A percentile compares a stretch with the other conserved stretches of the same genome.
Conservation (phyloP, 2,888 invertebrate genomes). For the Tryphoninae sp. region DNA sequence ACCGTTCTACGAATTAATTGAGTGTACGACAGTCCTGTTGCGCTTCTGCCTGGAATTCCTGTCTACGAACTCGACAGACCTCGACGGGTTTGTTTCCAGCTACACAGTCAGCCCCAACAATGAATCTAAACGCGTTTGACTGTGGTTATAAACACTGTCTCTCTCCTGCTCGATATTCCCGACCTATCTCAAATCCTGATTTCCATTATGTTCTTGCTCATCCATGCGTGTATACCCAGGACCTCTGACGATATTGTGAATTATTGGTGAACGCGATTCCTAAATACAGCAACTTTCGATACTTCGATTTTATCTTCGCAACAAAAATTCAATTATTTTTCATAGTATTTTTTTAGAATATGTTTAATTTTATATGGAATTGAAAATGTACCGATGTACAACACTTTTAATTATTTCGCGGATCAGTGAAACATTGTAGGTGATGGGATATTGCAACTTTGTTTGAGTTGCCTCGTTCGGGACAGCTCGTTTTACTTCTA, state of each 20-base stretch:
- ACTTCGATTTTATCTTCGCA: too few relatives aligned
- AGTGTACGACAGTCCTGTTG: conserved; percentile 29
- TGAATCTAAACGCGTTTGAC: conserved; percentile 9
- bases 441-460: not conserved
- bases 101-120: not conserved
- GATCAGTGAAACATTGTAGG: too few relatives aligned
- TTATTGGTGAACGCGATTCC: not conserved
- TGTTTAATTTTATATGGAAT: too few relatives aligned
- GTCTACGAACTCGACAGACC: conserved; percentile 10
- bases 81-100: not conserved
- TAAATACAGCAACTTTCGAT: too few relatives aligned
- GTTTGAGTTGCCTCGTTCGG: not conserved
- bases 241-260: not conserved
- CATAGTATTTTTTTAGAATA: too few relatives aligned
- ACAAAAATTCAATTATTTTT: too few relatives aligned
- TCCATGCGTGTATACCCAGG: not conserved
- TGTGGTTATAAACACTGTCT: not conserved
- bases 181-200: not conserved
- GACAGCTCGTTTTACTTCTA: not conserved
- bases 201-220: not conserved
- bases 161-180: conserved; percentile 11
- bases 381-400: too few relatives aligned
- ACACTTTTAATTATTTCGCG: too few relatives aligned
- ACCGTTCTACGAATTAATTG: conserved; percentile 41
- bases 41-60: not conserved